Evolutionary conservation across 2,888 invertebrate genomes (phyloP).

Genomic region (Galerucella nymphaeae): DNA sequence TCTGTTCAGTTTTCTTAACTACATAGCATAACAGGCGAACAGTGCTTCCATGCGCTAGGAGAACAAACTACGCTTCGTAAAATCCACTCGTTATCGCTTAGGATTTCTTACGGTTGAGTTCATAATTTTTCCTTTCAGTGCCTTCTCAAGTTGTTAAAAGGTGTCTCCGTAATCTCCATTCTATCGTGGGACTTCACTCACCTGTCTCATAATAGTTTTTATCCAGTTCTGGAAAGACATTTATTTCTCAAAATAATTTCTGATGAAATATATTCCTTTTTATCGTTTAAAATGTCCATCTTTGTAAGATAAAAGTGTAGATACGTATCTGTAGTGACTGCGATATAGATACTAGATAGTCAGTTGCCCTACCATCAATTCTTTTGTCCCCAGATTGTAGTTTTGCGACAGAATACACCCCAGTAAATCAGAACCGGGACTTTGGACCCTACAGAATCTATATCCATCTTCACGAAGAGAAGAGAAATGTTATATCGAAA

Average conservation of each 20-base stretch:
- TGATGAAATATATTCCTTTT: neutral
- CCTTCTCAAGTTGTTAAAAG: neutral
- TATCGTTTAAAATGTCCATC: too few species aligned
- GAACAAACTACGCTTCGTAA: constrained; percentile 17
- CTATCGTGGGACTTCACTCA: neutral
- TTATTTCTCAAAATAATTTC: neutral
- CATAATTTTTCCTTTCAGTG: constrained; percentile 10
- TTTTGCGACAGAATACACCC: constrained; percentile 24
- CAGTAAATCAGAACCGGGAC: constrained; percentile 21
- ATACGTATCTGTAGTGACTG: neutral
- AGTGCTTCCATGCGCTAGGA: constrained; percentile 6
- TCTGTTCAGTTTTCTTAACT: neutral
- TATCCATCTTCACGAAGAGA: constrained; percentile 15
- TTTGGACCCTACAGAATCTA: neutral
- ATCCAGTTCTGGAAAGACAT: neutral
- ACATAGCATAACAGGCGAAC: neutral
- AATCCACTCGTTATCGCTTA: constrained; percentile 23
- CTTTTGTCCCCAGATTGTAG: constrained; percentile 13
- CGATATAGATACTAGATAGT: neutral
- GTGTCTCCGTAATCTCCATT: neutral
- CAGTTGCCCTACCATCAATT: constrained; percentile 21
- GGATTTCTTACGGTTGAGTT: constrained; percentile 16
- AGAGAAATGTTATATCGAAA: neutral
- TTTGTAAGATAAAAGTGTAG: too few species aligned
- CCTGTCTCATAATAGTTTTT: too few species aligned